Evolutionary conservation across 2,113 vertebrate species (phyloP), one percentile per base, ranked within the genome.

Genomic region (Myocastor coypus): DNA sequence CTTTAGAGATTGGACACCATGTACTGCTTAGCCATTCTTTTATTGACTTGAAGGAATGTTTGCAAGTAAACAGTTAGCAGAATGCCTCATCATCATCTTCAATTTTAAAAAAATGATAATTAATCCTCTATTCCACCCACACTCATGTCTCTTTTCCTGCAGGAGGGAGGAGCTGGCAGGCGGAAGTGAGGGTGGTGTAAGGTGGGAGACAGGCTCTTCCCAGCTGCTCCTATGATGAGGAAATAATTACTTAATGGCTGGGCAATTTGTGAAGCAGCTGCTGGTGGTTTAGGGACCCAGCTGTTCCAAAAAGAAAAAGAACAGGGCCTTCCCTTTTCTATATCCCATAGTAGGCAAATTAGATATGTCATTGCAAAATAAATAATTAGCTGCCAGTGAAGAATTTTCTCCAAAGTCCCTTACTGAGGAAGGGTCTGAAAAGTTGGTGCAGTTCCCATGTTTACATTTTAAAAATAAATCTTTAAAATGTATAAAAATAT

Each of bases 251-350:
- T 98, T 98, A 98, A 98, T 98, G 97, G 96, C 97, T 95, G 90
- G 90, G 93, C 97, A 98, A 98, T 98, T 98, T 98, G 96, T 96
- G 97, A 98, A 98, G 97, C 98, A 98, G 98, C 98, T 98, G 98
- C 97, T 93, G 86, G 96, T 83, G 96, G 91, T 97, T 96, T 96
- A 97, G 94, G 97, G 96, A 98, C 97, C 97, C 98, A 98, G 98
- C 98, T 98, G 98, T 97, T 97, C 69, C 52, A 75, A 96, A 93
- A 94, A 97, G 30, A 59, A 78, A 97, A 97, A 96, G 96, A 95
- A 97, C 20, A 32, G 37, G 20, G 17, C 13, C 73, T 92, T 80
- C 89, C 69, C 22, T 85, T 75, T 52, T 68, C 90, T 96, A 83
- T 94, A 96, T 97, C 93, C 94, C 94, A 93, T 64, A 94, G 61